These are phyloP conservation scores for Drosophila sordidula DNA, from an alignment of 2,888 invertebrate genomes.

Conservation along the genomic window DNA sequence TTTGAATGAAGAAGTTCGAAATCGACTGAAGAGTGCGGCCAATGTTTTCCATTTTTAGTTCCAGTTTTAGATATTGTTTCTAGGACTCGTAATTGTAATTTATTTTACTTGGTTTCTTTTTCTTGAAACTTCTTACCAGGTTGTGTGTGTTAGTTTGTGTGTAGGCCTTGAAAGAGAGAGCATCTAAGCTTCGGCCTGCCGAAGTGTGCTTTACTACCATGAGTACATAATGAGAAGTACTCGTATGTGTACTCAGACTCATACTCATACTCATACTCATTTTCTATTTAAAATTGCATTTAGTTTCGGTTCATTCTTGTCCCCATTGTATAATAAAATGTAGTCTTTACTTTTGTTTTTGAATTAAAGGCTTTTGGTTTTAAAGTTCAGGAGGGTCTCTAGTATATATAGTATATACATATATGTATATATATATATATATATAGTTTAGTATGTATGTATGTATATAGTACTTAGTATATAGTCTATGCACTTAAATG, in stretches of 20 bases:
- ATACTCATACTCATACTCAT: slow-evolving; percentile 20
- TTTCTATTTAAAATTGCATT: slow-evolving; percentile 54
- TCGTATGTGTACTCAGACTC: slow-evolving; percentile 12
- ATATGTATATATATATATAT: slow-evolving; percentile 10
- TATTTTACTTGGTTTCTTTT: slow-evolving; percentile 10
- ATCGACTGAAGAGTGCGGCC: slow-evolving; percentile 6
- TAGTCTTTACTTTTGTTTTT: slow-evolving; percentile 77
- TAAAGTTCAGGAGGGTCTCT: slow-evolving; percentile 65
- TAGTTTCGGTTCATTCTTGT: slow-evolving; percentile 20
- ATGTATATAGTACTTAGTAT: slow-evolving; percentile 40
- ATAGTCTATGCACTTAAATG: slow-evolving; percentile 49
- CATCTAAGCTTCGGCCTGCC: slow-evolving; percentile 71
- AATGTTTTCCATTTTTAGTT: background rate
- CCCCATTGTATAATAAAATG: slow-evolving; percentile 71
- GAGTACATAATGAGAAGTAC: slow-evolving; percentile 3
- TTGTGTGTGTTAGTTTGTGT: slow-evolving; percentile 13
- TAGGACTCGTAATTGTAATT: slow-evolving; percentile 11
- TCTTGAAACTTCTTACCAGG: slow-evolving; percentile 27
- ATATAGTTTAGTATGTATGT: slow-evolving; percentile 33
- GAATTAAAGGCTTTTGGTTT: slow-evolving; percentile 78
- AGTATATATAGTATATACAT: slow-evolving; percentile 23
- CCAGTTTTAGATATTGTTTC: slow-evolving; percentile 2
- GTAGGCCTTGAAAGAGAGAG: slow-evolving; percentile 39
- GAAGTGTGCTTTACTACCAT: slow-evolving; percentile 56
- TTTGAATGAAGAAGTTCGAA: slow-evolving; percentile 3